These are phyloP conservation scores for Tragelaphus scriptus DNA, from an alignment of 2,113 vertebrate genomes.

Conservation along the genomic window DNA sequence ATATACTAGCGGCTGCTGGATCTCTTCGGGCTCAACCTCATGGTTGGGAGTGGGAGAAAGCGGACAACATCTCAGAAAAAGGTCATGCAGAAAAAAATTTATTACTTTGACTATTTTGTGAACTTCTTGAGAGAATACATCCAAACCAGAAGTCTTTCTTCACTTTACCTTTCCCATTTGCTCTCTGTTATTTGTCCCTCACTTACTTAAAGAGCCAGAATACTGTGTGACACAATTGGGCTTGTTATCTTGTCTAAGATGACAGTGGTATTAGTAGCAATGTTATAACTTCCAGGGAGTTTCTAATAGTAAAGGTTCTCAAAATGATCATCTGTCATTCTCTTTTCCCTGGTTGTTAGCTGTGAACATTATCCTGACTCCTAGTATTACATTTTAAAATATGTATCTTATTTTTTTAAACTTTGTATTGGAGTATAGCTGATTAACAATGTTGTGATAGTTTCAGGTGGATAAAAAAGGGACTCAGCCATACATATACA, in stretches of 20 bases:
- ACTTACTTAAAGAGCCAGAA: neutral
- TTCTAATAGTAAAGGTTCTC: neutral
- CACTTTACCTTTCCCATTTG: neutral
- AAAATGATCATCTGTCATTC: neutral
- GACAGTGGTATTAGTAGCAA: neutral
- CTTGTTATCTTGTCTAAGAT: neutral
- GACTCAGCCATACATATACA: neutral
- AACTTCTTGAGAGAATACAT: neutral
- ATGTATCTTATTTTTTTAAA: neutral
- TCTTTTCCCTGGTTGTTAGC: neutral
- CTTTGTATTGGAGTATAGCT: neutral
- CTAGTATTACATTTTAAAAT: neutral
- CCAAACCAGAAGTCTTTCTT: neutral
- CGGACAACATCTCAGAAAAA: neutral
- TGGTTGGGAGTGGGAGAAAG: neutral
- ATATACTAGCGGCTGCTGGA: neutral
- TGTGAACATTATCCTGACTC: neutral
- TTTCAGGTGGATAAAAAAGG: neutral
- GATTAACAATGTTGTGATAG: neutral
- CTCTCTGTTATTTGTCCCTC: neutral
- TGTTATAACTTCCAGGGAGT: neutral
- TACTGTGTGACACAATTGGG: neutral
- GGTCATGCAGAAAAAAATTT: neutral
- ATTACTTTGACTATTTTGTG: neutral
- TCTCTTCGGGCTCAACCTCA: neutral